Percentiles rank a stretch among this genome's conserved stretches.
phyloP scores from a whole-genome alignment of 1,140 invertebrate species.

The Leucophenga varia region DNA sequence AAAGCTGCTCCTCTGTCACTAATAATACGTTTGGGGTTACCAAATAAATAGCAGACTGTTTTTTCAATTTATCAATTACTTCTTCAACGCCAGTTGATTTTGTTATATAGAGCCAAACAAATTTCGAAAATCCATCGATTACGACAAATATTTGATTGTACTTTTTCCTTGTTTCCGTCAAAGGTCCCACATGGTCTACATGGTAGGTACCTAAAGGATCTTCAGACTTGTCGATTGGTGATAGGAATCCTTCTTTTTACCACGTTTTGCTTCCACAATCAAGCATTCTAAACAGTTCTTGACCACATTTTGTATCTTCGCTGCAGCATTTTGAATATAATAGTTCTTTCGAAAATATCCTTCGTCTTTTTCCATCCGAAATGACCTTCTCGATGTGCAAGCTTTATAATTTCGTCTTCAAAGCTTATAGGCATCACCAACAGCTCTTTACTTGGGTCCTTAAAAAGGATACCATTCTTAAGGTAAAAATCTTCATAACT shows the following conservation, averaged over 20 bases:
- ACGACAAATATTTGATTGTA: constrained; percentile 48
- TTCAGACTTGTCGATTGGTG: constrained; percentile 37
- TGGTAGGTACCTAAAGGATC: constrained; percentile 24
- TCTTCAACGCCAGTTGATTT: no score
- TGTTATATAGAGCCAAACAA: constrained; percentile 50
- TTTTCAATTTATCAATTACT: constrained; percentile 2
- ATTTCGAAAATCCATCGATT: constrained; percentile 54
- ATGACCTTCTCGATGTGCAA: constrained; percentile 15
- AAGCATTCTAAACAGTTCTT: constrained; percentile 40
- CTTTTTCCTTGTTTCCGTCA: constrained; percentile 40
- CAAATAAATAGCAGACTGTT: constrained; percentile 15
- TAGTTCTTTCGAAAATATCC: constrained; percentile 29
- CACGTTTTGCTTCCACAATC: constrained; percentile 26
- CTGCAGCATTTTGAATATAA: constrained; percentile 28
- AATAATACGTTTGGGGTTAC: constrained; percentile 37
- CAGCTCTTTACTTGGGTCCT: not conserved
- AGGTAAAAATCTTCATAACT: constrained; percentile 1
- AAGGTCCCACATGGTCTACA: constrained; percentile 33
- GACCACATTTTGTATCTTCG: constrained; percentile 36
- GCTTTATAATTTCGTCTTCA: constrained; percentile 18
- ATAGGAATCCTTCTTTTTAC: constrained; percentile 50
- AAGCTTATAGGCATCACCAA: constrained; percentile 22
- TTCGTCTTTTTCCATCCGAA: constrained; percentile 15
- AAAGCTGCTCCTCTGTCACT: constrained; percentile 36
- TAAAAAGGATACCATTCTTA: not conserved